Evolutionary conservation across 2,113 vertebrate species (phyloP).

Genomic region (Cyphomyrus plagiostoma): DNA sequence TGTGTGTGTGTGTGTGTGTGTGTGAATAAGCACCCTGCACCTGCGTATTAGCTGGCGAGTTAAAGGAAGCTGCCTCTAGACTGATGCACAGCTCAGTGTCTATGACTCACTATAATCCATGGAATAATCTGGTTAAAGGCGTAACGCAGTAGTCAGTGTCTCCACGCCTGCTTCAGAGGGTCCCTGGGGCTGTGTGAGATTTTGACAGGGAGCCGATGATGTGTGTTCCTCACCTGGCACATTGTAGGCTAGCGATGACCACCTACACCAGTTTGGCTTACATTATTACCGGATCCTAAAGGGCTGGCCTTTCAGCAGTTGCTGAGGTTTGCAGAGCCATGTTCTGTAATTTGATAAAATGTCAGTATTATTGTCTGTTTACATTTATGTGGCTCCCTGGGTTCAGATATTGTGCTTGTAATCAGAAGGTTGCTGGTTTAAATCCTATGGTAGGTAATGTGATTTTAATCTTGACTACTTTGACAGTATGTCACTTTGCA

Average conservation of each 20-base stretch:
- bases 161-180: constrained; percentile 10
- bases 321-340: not conserved
- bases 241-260: not conserved
- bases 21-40: not conserved
- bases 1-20: not conserved
- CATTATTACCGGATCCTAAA: not conserved
- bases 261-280: not conserved
- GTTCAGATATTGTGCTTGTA: not conserved
- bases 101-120: constrained; percentile 33
- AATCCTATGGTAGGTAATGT: not conserved
- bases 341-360: not conserved
- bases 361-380: not conserved
- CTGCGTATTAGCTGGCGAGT: not conserved
- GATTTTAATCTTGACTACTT: not conserved
- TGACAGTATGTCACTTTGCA: not conserved
- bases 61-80: constrained; percentile 19
- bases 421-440: not conserved
- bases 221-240: not conserved
- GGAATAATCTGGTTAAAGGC: constrained; percentile 50
- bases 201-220: not conserved
- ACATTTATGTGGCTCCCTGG: not conserved
- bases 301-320: not conserved
- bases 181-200: not conserved
- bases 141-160: constrained; percentile 16
- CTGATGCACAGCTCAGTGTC: constrained; percentile 12